These are phyloP conservation scores for Drosophila subpulchrella DNA, from an alignment of 1,140 invertebrate species.

Conservation along the genomic window DNA sequence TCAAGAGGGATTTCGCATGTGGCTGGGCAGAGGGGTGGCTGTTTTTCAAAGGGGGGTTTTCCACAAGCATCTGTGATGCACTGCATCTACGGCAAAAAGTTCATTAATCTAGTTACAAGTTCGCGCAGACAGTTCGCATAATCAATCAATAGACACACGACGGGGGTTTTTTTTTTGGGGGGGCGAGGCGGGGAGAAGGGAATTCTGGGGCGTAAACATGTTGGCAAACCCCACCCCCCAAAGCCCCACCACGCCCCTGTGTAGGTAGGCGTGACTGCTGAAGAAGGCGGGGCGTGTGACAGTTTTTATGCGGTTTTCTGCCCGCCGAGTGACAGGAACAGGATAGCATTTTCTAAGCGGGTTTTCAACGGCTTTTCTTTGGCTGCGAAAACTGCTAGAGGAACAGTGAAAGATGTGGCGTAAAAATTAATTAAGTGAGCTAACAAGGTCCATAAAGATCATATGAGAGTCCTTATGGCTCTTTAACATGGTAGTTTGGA, in stretches of 20 bases:
- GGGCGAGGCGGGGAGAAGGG: background rate
- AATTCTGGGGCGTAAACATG: constrained; percentile 35
- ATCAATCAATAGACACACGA: constrained; percentile 75
- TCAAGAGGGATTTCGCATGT: background rate
- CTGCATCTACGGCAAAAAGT: constrained; percentile 69
- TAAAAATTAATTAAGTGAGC: constrained; percentile 13
- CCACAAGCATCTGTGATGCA: constrained; percentile 29
- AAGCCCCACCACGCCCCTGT: background rate
- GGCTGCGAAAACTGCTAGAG: background rate
- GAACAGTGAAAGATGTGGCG: background rate
- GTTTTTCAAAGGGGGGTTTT: background rate
- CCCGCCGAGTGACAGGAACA: constrained; percentile 44
- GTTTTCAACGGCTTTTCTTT: constrained; percentile 16
- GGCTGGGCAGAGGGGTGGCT: background rate
- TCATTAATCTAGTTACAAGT: constrained; percentile 84
- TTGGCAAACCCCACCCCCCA: background rate
- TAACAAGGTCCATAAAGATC: background rate
- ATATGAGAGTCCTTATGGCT: too few species aligned
- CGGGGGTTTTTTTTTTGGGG: background rate
- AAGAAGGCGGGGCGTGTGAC: constrained; percentile 13
- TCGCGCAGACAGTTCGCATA: constrained; percentile 80
- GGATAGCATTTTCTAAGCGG: constrained; percentile 36
- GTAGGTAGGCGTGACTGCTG: constrained; percentile 15
- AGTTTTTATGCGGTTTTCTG: constrained; percentile 28
- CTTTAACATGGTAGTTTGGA: too few species aligned